Base-by-base conservation (phyloP, 1,140 invertebrate species). In the Diprion similis region DNA sequence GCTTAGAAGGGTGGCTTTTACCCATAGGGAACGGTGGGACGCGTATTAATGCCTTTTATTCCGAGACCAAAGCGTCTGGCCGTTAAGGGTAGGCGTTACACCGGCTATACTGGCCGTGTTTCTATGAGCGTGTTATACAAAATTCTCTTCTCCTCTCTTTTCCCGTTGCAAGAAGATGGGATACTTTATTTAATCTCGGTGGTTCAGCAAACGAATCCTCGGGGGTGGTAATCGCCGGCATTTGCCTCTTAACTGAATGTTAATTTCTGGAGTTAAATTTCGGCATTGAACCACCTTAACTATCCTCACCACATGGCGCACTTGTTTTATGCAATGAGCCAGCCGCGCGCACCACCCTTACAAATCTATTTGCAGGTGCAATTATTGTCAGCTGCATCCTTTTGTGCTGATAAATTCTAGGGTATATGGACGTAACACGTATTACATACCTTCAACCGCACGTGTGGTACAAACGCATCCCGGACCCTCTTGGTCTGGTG, bases 1-100 rank as follows among this genome's bases (percentile, higher is more conserved):
- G 0, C 51, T 3, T 9, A 17, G 24, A 37, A 37, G 51, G 51
- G 51, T 59, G 51, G 51, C 51, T 59, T 59, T 59, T 59, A 59
- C 51, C 8, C 51, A 37, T 37, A 17, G n/a, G 51, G 51, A 59
- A 59, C 7, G n/a, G 51, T 17, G 11, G 11, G 51, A 59, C 6
- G 51, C n/a, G 51, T 59, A 9, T 59, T 59, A 59, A 59, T 59
- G 51, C 51, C 51, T 59, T 59, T 59, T 59, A 59, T 59, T 59
- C 9, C 51, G n/a, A 59, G 51, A 59, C 51, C 51, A 17, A 59
- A 59, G 51, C 51, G 51, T 59, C 51, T 59, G 9, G 51, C 11
- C 51, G 51, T 59, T 59, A 59, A 10, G 51, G 51, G 51, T 17
- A 59, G 11, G 51, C 9, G 11, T 59, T 59, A 17, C 11, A 17